Percentiles rank a stretch among this genome's conserved stretches.
phyloP scores from a whole-genome alignment of 2,113 vertebrate species.

The Plecotus auritus region DNA sequence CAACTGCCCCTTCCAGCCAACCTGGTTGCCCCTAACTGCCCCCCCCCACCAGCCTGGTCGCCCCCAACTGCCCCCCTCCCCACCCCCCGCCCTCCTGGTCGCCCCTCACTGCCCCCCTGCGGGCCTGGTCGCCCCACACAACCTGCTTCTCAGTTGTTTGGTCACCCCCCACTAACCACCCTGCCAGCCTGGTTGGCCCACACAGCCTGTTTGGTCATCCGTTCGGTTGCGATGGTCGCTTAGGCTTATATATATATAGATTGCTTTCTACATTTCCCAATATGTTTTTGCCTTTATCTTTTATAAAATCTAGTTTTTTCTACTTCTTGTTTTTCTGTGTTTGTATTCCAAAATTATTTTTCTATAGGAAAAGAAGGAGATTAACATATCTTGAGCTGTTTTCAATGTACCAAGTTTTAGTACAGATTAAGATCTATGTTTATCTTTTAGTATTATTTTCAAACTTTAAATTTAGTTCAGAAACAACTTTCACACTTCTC shows the following conservation, averaged over 20 bases:
- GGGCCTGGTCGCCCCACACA: no score
- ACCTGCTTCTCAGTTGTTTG: no score
- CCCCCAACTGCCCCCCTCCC: no score
- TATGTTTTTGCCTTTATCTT: not conserved
- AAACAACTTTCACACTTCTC: not conserved
- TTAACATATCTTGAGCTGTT: not conserved
- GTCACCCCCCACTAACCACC: no score
- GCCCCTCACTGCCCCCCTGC: no score
- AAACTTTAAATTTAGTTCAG: not conserved
- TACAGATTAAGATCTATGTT: not conserved
- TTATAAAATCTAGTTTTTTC: not conserved
- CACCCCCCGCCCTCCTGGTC: no score
- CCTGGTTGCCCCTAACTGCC: no score
- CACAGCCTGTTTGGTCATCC: no score
- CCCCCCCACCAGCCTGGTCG: no score
- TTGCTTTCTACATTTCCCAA: not conserved
- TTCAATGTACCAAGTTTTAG: not conserved
- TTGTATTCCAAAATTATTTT: not conserved
- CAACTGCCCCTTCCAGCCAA: no score
- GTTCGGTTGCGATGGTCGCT: no score
- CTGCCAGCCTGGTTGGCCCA: no score
- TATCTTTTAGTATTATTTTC: slow-evolving; percentile 1
- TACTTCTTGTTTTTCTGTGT: not conserved
- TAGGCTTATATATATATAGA: not conserved
- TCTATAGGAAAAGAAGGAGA: not conserved